Base-by-base conservation (phyloP, 1,140 invertebrate species). In the Cotesia glomerata region DNA sequence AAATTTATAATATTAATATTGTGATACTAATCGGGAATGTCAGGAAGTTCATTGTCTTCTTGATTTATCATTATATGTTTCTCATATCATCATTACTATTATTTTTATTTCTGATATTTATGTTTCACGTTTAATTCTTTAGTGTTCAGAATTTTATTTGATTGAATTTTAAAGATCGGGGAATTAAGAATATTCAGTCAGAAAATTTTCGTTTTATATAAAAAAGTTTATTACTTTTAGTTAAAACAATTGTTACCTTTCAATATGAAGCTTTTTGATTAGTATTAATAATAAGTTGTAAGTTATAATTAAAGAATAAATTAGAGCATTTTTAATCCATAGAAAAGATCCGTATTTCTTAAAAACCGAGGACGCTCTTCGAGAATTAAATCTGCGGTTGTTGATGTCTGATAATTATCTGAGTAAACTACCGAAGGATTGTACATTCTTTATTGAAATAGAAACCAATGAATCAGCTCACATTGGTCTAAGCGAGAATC, bases 291-390 rank as follows among this genome's bases (percentile, higher is more conserved):
- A 26, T 26, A 26, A 26, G 26, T 1, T 26, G 26, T 26, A 26
- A 45, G 4, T 9, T 9, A 45, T 9, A 45, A 45, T 45, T 9
- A 45, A 45, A 9, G 0, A 9, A 45, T 51, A 65, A 54, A 62
- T 74, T 32, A 59, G 11, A 66, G 66, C 63, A 3, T 70, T 59
- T 72, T 72, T 63, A 73, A 32, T 11, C 77, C 78, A 14, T 58
- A 87, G 85, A 62, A 75, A 74, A 56, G 90, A 91, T 82, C 87
- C 90, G 3, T 91, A 90, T 83, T 89, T 90, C 73, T 80, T 90
- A 4, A 88, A 89, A 78, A 85, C 85, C 11, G 90, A 91, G 80
- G 88, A 90, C 79, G 88, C 87, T 73, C 79, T 92, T 18, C 85
- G 89, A 71, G 88, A 88, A 14, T 88, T 91, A 76, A 90, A 88